Evolutionary conservation across 2,113 vertebrate species (phyloP), one percentile per base, ranked within the genome.

Genomic region (Lampris incognitus): DNA sequence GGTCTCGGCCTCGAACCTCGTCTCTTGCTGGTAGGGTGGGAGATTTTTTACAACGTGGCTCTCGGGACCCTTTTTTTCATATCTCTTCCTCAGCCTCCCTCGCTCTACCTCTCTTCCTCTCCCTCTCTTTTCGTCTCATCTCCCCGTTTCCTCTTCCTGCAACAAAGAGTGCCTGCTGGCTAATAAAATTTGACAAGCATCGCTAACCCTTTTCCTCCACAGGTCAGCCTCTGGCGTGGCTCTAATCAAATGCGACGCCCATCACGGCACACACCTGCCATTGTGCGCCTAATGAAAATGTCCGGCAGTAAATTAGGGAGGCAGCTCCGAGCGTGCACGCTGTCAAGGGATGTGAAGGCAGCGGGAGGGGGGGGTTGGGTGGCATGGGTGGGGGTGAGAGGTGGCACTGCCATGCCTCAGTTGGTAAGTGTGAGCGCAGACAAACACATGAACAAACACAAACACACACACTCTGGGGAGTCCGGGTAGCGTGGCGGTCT

Each of bases 101-200:
- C 40, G n/a, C 61, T 49, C 74, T 74, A 79, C 64, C 76, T 50
- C 66, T 41, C 41, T n/a, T 48, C 69, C 56, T 36, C 75, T 54
- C 68, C 5, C 78, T 84, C 59, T 71, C 72, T 83, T 82, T 89
- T 87, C 86, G 84, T 89, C 85, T 90, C 85, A 13, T 84, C 82
- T 58, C 61, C 2, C 36, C 8, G 10, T 71, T 77, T 62, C 80
- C 78, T 54, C 80, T 85, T 66, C 44, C 8, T 3, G 77, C 79
- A 70, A 86, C 82, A 84, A 84, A 84, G 78, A 81, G 44, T 63
- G 86, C 79, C 87, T 88, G 61, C 67, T 50, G 72, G 79, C 87
- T 92, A 93, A 93, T 92, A 82, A 82, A 87, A 83, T 91, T 88
- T 93, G 92, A 93, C 92, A 92, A 87, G 88, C 91, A 87, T 86